phyloP scores from a whole-genome alignment of 2,888 invertebrate genomes.

The Drosophila limbata region DNA sequence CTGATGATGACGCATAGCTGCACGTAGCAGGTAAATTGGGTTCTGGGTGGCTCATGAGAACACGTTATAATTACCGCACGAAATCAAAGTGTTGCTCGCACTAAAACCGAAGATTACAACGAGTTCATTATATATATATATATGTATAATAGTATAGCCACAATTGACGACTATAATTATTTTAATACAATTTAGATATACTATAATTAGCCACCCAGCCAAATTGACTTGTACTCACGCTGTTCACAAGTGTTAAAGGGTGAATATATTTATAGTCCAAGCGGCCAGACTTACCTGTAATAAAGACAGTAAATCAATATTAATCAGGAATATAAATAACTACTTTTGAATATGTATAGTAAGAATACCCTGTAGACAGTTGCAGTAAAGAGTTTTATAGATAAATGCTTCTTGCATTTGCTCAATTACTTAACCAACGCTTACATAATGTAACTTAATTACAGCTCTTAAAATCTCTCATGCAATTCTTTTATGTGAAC shows the following conservation, averaged over 20 bases:
- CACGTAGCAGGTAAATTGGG: constrained; percentile 59
- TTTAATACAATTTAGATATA: constrained; percentile 45
- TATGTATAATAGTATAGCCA: constrained; percentile 20
- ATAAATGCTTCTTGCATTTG: neutral
- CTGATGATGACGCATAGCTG: constrained; percentile 65
- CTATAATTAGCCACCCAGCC: constrained; percentile 27
- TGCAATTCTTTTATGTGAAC: neutral
- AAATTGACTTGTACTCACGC: constrained; percentile 20
- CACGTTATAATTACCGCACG: constrained; percentile 77
- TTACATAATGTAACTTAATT: neutral
- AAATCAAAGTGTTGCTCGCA: constrained; percentile 69
- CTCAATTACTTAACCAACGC: neutral
- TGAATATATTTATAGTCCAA: neutral
- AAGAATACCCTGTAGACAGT: too few relatives aligned
- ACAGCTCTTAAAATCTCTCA: neutral
- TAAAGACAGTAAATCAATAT: constrained; percentile 13
- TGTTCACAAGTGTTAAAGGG: neutral
- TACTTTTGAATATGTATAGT: too few relatives aligned
- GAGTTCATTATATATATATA: constrained; percentile 4
- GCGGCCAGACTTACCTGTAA: constrained; percentile 50
- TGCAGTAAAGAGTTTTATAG: neutral
- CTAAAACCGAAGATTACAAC: constrained; percentile 12
- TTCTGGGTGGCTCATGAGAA: constrained; percentile 39
- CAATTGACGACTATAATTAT: constrained; percentile 40
- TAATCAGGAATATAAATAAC: neutral